These are phyloP conservation scores for Porites rus DNA, from an alignment of 92 coral and sea anemone species.

Conservation along the genomic window DNA sequence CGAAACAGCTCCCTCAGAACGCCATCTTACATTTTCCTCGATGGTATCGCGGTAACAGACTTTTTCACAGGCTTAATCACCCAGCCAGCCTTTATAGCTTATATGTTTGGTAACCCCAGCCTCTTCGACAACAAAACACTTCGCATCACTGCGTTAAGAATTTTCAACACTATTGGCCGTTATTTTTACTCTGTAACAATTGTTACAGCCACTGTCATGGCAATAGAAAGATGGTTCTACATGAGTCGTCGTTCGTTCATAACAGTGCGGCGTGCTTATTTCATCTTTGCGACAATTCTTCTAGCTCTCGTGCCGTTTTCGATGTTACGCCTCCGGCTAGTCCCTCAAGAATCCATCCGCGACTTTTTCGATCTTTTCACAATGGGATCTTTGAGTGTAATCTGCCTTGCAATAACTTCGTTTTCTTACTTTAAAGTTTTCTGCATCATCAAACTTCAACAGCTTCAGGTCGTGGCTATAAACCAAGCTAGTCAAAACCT, in stretches of 20 bases:
- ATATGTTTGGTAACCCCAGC: background rate
- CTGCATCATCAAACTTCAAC: background rate
- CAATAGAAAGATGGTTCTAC: background rate
- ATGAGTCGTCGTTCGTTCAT: background rate
- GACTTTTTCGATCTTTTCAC: background rate
- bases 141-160: background rate
- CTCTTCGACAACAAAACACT: background rate
- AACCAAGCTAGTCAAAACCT: background rate
- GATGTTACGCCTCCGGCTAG: background rate
- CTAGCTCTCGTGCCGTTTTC: background rate
- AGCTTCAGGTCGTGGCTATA: background rate
- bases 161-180: background rate
- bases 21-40: no score
- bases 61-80: background rate
- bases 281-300: background rate
- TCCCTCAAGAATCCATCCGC: background rate
- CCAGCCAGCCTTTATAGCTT: background rate
- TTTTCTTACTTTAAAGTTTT: background rate
- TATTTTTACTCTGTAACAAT: background rate
- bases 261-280: background rate
- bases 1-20: no score
- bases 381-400: no score
- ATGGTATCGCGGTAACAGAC: background rate
- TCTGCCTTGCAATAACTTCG: background rate
- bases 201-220: background rate